Evolutionary conservation across 2,888 invertebrate species (phyloP), one percentile per base, ranked within the genome.

Genomic region (Loripinus fragilis): DNA sequence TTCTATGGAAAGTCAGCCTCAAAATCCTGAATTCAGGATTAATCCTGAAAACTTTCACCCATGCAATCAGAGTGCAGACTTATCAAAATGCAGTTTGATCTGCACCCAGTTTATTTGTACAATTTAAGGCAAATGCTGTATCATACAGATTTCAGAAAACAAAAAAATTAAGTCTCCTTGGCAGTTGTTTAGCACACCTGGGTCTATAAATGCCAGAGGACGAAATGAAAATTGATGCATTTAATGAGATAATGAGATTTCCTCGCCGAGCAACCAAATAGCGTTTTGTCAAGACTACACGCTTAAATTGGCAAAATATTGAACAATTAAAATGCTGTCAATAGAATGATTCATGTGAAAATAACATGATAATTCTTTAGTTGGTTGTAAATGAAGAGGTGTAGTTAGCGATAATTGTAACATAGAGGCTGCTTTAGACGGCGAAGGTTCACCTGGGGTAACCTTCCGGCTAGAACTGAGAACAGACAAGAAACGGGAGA

Each of bases 301-400:
- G 67, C 45, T 67, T 41, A 67, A 67, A 67, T 67, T 67, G 67
- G 67, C 67, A 42, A 67, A 67, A 67, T 45, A 67, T 67, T 67
- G 67, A 67, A 67, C 67, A 67, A 67, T 67, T 67, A 67, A 41
- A 28, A 41, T 25, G 3, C 28, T 41, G 41, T 67, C 67, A 72
- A 72, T 65, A 71, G 70, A 66, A 30, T 41, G 71, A 69, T 74
- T 80, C 76, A 80, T n/a, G 71, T 80, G 80, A 76, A 80, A 80
- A 74, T 76, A 76, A 77, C 50, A 41, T 74, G 80, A 64, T 80
- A 77, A 80, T 80, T 80, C 73, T 71, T 45, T 50, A 74, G 67
- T 80, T 76, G 76, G 74, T 48, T 66, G 71, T 74, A 70, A 77
- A 77, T 76, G 73, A 74, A 72, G 80, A 64, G 66, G 68, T 74